phyloP scores from a whole-genome alignment of 92 coral and sea anemone species.

The Chrysogorgia sp. region DNA sequence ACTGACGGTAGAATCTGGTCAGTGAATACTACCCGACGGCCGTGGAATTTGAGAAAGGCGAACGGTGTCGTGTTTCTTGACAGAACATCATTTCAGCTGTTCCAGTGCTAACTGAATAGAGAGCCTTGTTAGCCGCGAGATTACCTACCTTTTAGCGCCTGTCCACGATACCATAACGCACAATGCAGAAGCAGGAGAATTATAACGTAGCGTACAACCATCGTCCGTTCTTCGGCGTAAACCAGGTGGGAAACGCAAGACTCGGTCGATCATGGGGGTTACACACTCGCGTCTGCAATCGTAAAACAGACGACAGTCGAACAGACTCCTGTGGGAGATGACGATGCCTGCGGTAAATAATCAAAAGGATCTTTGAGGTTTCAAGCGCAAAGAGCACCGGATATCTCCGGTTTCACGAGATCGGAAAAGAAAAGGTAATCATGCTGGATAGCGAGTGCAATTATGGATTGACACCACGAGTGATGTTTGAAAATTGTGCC shows the following conservation, averaged over 20 bases:
- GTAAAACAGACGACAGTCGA: slow-evolving; percentile 11
- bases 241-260: neutral
- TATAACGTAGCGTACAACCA: slow-evolving; percentile 3
- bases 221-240: neutral
- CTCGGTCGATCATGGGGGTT: slow-evolving; percentile 23
- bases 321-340: neutral
- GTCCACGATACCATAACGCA: slow-evolving; percentile 7
- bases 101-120: neutral
- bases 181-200: slow-evolving; percentile 4
- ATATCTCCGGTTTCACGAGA: slow-evolving; percentile 19
- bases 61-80: neutral
- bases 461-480: no score
- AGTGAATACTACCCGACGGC: no score
- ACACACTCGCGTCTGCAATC: neutral
- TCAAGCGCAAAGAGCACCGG: slow-evolving; percentile 7
- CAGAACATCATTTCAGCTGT: neutral
- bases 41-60: neutral
- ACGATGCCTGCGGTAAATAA: slow-evolving; percentile 25
- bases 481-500: no score
- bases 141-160: slow-evolving; percentile 14
- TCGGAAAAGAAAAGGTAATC: no score
- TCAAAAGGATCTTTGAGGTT: slow-evolving; percentile 38
- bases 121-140: neutral
- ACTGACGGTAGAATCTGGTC: no score
- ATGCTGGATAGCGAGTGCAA: no score